Conservation (phyloP, 2,888 invertebrate genomes). For the Bimastos eiseni region DNA sequence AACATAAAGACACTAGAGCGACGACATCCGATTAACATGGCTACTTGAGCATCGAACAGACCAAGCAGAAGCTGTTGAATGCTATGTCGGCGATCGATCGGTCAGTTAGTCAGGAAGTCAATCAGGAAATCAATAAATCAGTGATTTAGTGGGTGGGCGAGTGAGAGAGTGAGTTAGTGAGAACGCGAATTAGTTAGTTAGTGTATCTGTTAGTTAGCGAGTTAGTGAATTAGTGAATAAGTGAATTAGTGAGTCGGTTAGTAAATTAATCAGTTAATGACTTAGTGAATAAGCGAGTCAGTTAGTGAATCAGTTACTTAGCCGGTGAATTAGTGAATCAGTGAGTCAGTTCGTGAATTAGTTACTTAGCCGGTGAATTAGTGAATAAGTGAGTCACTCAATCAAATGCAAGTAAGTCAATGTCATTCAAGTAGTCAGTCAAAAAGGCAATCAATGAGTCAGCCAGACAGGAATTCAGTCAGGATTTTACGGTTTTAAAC, state of each 20-base stretch:
- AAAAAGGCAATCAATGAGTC: background rate
- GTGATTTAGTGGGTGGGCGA: background rate
- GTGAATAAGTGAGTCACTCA: background rate
- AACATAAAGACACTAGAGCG: background rate
- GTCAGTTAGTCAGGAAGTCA: background rate
- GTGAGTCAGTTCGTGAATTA: background rate
- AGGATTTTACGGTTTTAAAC: too few relatives aligned
- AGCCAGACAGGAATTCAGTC: slow-evolving; percentile 15
- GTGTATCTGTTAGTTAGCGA: background rate
- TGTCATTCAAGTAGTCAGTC: background rate
- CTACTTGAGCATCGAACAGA: background rate
- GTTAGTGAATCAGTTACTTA: background rate
- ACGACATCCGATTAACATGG: background rate
- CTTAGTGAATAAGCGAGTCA: background rate
- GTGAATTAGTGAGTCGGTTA: background rate
- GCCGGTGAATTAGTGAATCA: background rate
- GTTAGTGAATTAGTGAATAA: background rate
- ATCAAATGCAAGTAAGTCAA: too few relatives aligned
- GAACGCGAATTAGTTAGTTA: background rate
- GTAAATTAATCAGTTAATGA: background rate
- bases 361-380: background rate
- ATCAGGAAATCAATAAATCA: background rate
- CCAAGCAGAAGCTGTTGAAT: background rate
- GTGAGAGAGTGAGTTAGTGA: background rate
- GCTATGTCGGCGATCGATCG: background rate